A percentile compares a stretch with the other conserved stretches of the same genome.
Evolutionary conservation across 1,140 invertebrate species (phyloP).

Genomic region (Drosophila eugracilis): DNA sequence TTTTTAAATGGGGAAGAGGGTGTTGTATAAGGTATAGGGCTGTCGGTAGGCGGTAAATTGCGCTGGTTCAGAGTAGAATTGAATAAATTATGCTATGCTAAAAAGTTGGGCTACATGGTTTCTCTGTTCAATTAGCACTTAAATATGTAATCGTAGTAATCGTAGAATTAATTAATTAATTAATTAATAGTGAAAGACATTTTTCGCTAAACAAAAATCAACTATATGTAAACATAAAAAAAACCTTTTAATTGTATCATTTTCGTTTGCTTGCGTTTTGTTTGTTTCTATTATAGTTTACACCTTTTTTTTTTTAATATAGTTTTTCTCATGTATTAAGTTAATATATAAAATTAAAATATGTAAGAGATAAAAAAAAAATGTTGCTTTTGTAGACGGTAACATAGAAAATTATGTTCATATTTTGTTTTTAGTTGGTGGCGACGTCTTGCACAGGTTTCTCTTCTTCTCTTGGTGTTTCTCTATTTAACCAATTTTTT

Average conservation of each 20-base stretch:
- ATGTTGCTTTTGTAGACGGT: slow-evolving; percentile 17
- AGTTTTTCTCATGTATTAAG: slow-evolving; percentile 9
- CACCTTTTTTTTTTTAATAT: slow-evolving; percentile 2
- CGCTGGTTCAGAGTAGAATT: slow-evolving; percentile 40
- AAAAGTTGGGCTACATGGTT: slow-evolving; percentile 55
- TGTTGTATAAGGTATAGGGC: too few relatives aligned
- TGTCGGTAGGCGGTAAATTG: background rate
- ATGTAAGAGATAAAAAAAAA: slow-evolving; percentile 34
- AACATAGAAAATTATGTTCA: slow-evolving; percentile 57
- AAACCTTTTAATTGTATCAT: slow-evolving; percentile 18
- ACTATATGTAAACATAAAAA: slow-evolving; percentile 70
- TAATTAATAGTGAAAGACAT: slow-evolving; percentile 39
- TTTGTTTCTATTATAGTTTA: background rate
- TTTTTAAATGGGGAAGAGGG: too few relatives aligned
- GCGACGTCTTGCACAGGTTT: background rate
- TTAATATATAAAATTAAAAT: slow-evolving; percentile 31
- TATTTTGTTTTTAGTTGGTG: slow-evolving; percentile 23
- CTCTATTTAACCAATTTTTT: too few relatives aligned
- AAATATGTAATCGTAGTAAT: slow-evolving; percentile 39
- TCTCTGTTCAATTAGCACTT: slow-evolving; percentile 51
- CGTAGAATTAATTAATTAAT: slow-evolving; percentile 10
- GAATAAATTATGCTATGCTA: slow-evolving; percentile 81
- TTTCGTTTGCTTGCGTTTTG: slow-evolving; percentile 9
- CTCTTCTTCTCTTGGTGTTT: background rate
- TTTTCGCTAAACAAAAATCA: slow-evolving; percentile 77